Evolutionary conservation across 1,140 invertebrate species (phyloP).

Genomic region (Sinella curviseta): DNA sequence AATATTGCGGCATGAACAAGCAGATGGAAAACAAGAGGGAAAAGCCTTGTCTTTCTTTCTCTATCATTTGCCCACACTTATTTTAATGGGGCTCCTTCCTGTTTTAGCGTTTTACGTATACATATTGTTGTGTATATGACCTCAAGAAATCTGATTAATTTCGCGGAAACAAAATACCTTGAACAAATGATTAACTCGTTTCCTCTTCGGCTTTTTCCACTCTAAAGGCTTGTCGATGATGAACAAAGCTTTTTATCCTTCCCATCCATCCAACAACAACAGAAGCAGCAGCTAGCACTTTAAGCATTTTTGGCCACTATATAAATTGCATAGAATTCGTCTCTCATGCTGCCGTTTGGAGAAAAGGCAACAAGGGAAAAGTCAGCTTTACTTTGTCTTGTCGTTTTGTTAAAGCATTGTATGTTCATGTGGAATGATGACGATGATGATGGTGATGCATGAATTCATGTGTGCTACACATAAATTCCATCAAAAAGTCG

Average conservation of each 20-base stretch:
- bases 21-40: no score
- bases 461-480: background rate
- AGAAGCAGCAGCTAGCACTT: no score
- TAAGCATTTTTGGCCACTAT: no score
- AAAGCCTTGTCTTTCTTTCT: no score
- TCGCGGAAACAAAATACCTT: background rate
- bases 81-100: background rate
- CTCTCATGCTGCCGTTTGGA: background rate
- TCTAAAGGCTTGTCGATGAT: background rate
- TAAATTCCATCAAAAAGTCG: background rate
- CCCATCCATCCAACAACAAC: no score
- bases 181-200: slow-evolving; percentile 17
- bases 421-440: background rate
- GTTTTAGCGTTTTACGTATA: background rate
- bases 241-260: background rate
- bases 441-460: background rate
- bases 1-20: no score
- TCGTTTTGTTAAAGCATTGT: background rate
- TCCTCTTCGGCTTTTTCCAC: background rate
- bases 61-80: background rate
- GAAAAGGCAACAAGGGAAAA: background rate
- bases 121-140: background rate
- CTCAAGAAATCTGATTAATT: slow-evolving; percentile 6
- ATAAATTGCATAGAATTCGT: no score
- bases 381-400: background rate